Percentiles rank a stretch among this genome's conserved stretches.
These are phyloP conservation scores for Watsonalla cultraria DNA, from an alignment of 2,888 invertebrate genomes.

Conservation along the genomic window DNA sequence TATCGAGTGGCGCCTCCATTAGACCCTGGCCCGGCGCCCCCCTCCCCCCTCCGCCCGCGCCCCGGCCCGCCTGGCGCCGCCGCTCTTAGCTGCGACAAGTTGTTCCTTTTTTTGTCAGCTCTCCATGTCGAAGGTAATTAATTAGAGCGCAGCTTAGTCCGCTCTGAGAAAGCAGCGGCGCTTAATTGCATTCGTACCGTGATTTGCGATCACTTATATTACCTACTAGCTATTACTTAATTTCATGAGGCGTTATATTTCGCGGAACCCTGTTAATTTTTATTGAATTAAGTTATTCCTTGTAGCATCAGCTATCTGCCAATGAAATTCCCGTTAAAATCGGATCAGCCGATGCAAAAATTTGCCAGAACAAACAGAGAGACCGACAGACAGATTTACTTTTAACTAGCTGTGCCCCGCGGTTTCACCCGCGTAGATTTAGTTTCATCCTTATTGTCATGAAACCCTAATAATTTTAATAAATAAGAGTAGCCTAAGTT, in stretches of 20 bases:
- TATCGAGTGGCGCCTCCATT: slow-evolving; percentile 55
- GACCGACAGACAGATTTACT: no score
- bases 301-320: no score
- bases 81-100: slow-evolving; percentile 65
- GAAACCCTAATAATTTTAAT: no score
- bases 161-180: slow-evolving; percentile 38
- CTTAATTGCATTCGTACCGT: slow-evolving; percentile 20
- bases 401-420: no score
- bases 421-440: no score
- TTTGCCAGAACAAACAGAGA: no score
- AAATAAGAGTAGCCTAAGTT: no score
- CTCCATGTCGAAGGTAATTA: slow-evolving; percentile 62
- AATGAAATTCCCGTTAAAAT: no score
- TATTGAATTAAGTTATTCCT: no score
- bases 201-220: slow-evolving; percentile 34
- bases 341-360: no score
- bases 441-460: no score
- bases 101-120: slow-evolving; percentile 56
- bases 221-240: background rate
- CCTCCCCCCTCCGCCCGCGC: slow-evolving; percentile 6
- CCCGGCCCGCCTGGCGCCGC: slow-evolving; percentile 50
- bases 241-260: background rate
- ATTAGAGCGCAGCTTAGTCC: slow-evolving; percentile 49
- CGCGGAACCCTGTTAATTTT: background rate
- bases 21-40: slow-evolving; percentile 16